Evolutionary conservation across 2,888 invertebrate genomes (phyloP), one percentile per base, ranked within the genome.

Genomic region (Aplocera efformata): DNA sequence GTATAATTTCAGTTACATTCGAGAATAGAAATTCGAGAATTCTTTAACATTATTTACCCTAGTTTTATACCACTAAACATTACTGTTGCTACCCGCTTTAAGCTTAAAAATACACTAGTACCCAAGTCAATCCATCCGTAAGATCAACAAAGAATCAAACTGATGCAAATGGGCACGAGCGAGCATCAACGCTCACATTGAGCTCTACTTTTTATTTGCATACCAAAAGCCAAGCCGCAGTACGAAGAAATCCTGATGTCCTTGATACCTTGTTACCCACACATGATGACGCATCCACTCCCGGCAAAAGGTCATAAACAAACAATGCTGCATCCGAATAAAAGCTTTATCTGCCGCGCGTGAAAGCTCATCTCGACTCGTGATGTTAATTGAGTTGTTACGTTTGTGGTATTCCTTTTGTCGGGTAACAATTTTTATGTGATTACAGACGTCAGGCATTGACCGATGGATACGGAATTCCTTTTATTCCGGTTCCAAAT

Each of bases 221-320:
- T 79, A 72, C 75, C 75, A 65, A 68, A 59, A 61, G 54, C 53
- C 62, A 62, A 67, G 56, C 60, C 59, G 58, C 59, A 70, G 71
- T 61, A 63, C 69, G 60, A 63, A 64, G 53, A 66, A 67, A 72
- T 64, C 71, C 68, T 53, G 73, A 48, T 67, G 78, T 67, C 83
- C 83, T 83, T 79, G 78, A 70, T 73, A 74, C 66, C 67, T 78
- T 68, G 73, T 76, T 74, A 73, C 76, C 71, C 69, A 72, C 75
- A 72, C 73, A 63, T 72, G 54, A 67, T 80, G 79, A 80, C 79
- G 71, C 75, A 80, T 72, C 58, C 60, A 41, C 55, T 37, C 48
- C 47, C 46, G 38, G 40, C 27, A 54, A 61, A 58, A 53, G 52
- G 53, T 34, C 53, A 41, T 48, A 56, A 52, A 45, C 37, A 32